Conservation (phyloP, 2,113 vertebrate genomes). For the Parus major region DNA sequence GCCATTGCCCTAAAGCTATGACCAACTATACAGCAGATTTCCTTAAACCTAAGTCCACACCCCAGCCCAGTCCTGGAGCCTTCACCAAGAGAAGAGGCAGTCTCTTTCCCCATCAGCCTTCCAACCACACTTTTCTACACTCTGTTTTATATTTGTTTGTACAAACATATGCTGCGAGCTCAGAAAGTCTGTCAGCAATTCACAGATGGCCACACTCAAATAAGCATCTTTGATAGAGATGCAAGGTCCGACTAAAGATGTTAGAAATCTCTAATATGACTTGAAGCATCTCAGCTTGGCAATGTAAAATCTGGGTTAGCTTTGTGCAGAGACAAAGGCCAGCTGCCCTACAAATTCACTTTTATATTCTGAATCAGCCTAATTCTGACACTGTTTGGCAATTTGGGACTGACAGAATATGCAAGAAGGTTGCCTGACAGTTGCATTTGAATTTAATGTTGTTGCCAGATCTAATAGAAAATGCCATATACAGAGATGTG, state of each 20-base stretch:
- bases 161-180: background rate
- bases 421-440: background rate
- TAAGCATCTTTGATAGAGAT: background rate
- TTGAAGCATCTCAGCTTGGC: background rate
- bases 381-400: background rate
- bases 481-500: accelerated
- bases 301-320: background rate
- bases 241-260: background rate
- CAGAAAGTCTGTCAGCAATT: background rate
- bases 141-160: background rate
- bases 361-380: background rate
- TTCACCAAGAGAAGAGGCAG: background rate
- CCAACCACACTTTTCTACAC: background rate
- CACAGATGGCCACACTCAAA: background rate
- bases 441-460: background rate
- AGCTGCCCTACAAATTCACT: background rate
- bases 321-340: background rate
- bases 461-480: background rate
- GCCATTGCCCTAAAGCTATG: background rate
- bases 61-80: background rate
- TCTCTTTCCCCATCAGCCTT: background rate
- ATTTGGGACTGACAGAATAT: background rate
- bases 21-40: background rate
- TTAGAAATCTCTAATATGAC: background rate
- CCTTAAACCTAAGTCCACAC: background rate